Evolutionary conservation across 2,113 vertebrate genomes (phyloP).

Genomic region (Riparia riparia): DNA sequence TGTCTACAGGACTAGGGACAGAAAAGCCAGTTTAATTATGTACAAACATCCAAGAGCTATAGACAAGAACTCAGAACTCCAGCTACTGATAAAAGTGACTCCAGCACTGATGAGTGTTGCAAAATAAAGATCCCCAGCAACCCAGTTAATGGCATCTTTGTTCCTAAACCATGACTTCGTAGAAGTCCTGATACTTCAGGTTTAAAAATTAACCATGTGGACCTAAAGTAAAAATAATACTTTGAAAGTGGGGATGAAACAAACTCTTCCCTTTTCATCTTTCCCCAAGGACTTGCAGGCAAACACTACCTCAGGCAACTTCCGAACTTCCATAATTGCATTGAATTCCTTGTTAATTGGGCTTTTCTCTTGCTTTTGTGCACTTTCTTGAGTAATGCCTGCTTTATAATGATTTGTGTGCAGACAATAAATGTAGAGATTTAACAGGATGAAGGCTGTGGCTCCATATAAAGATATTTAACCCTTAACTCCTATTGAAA

Average conservation of each 20-base stretch:
- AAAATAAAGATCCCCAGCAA: background rate
- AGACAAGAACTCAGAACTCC: background rate
- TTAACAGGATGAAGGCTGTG: constrained; percentile 11
- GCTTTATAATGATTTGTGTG: constrained; percentile 11
- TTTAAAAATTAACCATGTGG: constrained; percentile 6
- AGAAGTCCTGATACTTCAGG: background rate
- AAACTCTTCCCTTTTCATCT: constrained; percentile 35
- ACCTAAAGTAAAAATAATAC: constrained; percentile 12
- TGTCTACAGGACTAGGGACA: background rate
- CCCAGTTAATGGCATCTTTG: background rate
- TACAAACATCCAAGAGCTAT: background rate
- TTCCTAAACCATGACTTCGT: background rate
- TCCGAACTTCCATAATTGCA: constrained; percentile 30
- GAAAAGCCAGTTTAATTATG: background rate
- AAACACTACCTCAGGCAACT: constrained; percentile 31
- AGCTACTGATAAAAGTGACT: background rate
- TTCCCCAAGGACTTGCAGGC: background rate
- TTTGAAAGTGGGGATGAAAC: constrained; percentile 16
- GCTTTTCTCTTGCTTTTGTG: constrained; percentile 22
- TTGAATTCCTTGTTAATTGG: constrained; percentile 57
- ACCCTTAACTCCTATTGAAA: constrained; percentile 26
- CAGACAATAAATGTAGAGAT: constrained; percentile 25
- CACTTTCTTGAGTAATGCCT: background rate
- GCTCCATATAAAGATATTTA: constrained; percentile 19
- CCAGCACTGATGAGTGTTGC: background rate